Base-by-base conservation (phyloP, 2,113 vertebrate species). In the Australoheros scitulus region DNA sequence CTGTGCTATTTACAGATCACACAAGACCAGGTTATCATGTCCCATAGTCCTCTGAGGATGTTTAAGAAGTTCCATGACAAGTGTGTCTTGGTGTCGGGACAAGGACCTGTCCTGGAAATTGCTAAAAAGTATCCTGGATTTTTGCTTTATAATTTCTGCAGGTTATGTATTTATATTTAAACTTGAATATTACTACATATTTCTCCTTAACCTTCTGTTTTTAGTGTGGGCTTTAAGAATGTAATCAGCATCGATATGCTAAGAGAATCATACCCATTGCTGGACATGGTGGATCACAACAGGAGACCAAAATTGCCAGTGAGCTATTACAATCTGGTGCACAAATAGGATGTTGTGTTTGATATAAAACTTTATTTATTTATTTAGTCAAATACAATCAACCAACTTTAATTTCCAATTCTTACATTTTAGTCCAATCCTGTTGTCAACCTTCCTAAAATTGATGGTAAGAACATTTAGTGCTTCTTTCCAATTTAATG, bases 21-120 rank as follows among this genome's bases (percentile, higher is more conserved):
- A 2, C 96, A 96, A 77, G 96, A 98, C 57, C 97, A 98, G 24
- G 97, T 98, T 79, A 94, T 98, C 94, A 96, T 98, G 97, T 98
- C 97, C 0, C 97, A 98, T 80, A 98, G 97, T 88, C 97, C 97
- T n/a, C 91, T 98, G 90, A 94, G 93, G 85, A 97, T 98, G 96
- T 97, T 98, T 86, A 97, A 93, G 83, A 96, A 91, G 81, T 98
- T 96, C 11, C 97, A 98, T 70, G 95, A 97, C 26, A 98, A 97
- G 92, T 96, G 96, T 91, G 97, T 98, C 20, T 92, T 98, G 65
- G 97, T 98, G 1, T 98, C 97, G 5, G 97, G 97, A 85, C 97
- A 98, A 92, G 97, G 97, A 13, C 97, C 97, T 0, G 95, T 98
- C 61, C 94, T 97, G 86, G 97, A 98, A 82, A 98, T 98, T 72